phyloP scores from a whole-genome alignment of 2,888 invertebrate genomes.

The Cantharis nigra region DNA sequence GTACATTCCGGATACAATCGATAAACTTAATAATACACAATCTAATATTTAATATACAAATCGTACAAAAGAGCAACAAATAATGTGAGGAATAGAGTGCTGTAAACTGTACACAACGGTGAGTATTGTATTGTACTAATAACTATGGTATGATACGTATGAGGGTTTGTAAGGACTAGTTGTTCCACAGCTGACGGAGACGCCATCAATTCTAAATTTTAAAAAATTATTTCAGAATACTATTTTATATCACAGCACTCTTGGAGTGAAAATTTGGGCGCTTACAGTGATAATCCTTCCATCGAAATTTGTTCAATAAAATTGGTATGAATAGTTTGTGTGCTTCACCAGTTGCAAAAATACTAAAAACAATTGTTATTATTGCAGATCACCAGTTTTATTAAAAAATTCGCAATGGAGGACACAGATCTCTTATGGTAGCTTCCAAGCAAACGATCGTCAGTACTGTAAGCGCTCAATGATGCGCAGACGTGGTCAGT shows the following conservation, averaged over 20 bases:
- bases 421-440: background rate
- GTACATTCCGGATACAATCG: constrained; percentile 46
- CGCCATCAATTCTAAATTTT: constrained; percentile 62
- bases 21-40: constrained; percentile 38
- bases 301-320: background rate
- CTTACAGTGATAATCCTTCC: background rate
- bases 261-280: background rate
- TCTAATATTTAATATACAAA: constrained; percentile 23
- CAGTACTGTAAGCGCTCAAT: background rate
- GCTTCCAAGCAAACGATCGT: background rate
- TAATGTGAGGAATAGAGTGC: constrained; percentile 41
- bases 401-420: background rate
- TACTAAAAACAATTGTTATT: background rate
- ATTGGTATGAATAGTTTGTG: background rate
- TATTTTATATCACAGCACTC: background rate
- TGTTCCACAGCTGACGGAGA: constrained; percentile 51
- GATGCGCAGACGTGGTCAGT: background rate
- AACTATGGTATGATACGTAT: constrained; percentile 49
- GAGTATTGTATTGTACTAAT: constrained; percentile 51
- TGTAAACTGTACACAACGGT: constrained; percentile 56
- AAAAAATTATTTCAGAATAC: constrained; percentile 28
- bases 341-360: background rate
- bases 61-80: constrained; percentile 41
- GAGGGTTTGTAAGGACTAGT: constrained; percentile 56
- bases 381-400: background rate